Conservation (phyloP, 37 sponge, comb jelly and placozoan species). For the Diacarnus erythraeanus region DNA sequence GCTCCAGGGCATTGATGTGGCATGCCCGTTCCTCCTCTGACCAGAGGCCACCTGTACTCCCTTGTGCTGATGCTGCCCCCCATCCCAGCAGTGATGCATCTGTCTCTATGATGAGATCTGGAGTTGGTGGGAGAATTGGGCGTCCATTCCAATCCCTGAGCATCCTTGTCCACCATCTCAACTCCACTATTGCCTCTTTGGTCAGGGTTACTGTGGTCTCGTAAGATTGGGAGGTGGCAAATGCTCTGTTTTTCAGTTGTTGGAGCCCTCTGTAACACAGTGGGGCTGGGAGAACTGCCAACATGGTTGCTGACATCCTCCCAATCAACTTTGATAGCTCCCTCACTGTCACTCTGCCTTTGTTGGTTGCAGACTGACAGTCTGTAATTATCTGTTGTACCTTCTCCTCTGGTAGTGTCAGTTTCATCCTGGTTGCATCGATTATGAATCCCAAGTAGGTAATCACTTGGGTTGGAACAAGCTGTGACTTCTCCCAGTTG, state of each 20-base stretch:
- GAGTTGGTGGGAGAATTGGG: not conserved
- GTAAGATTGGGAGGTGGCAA: not conserved
- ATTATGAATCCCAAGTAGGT: slow-evolving; percentile 52
- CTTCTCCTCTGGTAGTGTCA: slow-evolving; percentile 40
- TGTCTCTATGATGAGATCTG: too few relatives aligned
- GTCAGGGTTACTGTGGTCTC: slow-evolving; percentile 17
- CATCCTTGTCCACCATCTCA: slow-evolving; percentile 27
- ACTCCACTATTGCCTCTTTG: slow-evolving; percentile 11
- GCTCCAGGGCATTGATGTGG: slow-evolving; percentile 63
- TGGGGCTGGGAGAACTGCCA: slow-evolving; percentile 40
- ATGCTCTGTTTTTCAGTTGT: slow-evolving; percentile 18
- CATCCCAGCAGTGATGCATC: slow-evolving; percentile 47
- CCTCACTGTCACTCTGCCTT: slow-evolving; percentile 5
- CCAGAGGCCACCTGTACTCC: slow-evolving; percentile 21
- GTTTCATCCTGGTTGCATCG: slow-evolving; percentile 39
- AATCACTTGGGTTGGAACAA: slow-evolving; percentile 13
- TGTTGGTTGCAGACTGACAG: not conserved
- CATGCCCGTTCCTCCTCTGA: slow-evolving; percentile 29
- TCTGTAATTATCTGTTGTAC: not conserved
- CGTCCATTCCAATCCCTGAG: slow-evolving; percentile 17
- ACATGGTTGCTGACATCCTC: slow-evolving; percentile 23
- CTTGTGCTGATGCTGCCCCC: slow-evolving; percentile 20
- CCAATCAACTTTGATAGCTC: slow-evolving; percentile 32
- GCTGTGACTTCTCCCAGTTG: slow-evolving; percentile 39
- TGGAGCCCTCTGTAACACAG: slow-evolving; percentile 35